A percentile compares a stretch with the other conserved stretches of the same genome.
Evolutionary conservation across 2,797 vertebrate species (phyloP).

Genomic region (Varecia variegata): DNA sequence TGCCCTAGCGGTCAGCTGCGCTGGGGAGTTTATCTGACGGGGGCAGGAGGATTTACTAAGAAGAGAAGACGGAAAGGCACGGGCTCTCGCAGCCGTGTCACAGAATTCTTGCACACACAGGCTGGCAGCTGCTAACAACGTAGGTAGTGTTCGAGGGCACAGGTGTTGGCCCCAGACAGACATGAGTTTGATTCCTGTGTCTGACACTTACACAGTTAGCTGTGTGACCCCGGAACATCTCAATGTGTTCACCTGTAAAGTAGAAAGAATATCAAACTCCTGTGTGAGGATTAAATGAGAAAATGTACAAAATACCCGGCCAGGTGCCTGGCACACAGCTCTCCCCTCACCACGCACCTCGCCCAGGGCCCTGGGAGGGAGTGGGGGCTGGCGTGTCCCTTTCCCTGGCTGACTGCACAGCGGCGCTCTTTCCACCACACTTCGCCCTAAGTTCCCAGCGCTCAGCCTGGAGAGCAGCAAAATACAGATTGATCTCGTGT

Average conservation of each 20-base stretch:
- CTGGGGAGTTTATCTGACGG: not conserved
- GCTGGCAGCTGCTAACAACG: not conserved
- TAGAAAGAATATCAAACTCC: not conserved
- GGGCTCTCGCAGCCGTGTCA: not conserved
- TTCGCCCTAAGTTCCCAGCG: not conserved
- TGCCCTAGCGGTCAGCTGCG: not conserved
- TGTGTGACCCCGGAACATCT: not conserved
- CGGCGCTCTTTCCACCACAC: not conserved
- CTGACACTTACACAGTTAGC: not conserved
- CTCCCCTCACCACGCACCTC: not conserved
- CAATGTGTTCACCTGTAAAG: not conserved
- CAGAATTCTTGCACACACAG: not conserved
- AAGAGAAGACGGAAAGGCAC: not conserved
- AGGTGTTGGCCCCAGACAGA: not conserved
- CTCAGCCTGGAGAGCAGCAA: not conserved
- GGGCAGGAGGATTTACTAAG: not conserved
- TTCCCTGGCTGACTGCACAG: not conserved
- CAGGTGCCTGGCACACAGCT: not conserved
- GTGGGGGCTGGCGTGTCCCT: not conserved
- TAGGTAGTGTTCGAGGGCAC: not conserved
- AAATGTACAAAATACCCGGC: not conserved
- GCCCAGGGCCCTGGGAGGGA: no score
- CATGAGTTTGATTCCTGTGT: not conserved
- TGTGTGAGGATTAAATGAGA: not conserved
- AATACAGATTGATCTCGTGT: not conserved